Percentiles rank a stretch among this genome's conserved stretches.
phyloP scores from a whole-genome alignment of 2,797 vertebrate genomes.

The Channa striata region DNA sequence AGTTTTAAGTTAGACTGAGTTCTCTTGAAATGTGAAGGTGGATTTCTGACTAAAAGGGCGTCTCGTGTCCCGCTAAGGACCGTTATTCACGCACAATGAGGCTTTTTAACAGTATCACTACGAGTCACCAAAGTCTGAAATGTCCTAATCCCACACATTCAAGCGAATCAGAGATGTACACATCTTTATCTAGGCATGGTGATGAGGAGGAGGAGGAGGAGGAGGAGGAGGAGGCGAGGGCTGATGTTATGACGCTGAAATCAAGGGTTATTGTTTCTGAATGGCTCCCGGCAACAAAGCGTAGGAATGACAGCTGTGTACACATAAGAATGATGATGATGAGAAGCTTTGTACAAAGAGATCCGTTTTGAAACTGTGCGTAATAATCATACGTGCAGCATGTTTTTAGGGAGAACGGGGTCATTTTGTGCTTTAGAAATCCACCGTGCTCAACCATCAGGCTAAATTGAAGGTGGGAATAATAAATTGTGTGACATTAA shows the following conservation, averaged over 20 bases:
- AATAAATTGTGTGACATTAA: neutral
- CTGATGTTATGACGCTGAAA: constrained; percentile 37
- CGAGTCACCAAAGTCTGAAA: constrained; percentile 17
- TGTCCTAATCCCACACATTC: neutral
- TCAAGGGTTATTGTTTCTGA: constrained; percentile 34
- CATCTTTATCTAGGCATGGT: constrained; percentile 9
- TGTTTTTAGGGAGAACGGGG: constrained; percentile 1
- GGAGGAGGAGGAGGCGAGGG: neutral
- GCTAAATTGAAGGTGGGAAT: neutral
- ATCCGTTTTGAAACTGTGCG: neutral
- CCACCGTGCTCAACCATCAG: neutral
- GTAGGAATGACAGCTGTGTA: constrained; percentile 29
- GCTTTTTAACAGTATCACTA: neutral
- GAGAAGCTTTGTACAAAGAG: constrained; percentile 35
- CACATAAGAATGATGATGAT: constrained; percentile 27
- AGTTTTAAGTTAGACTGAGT: no score
- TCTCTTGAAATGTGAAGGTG: neutral
- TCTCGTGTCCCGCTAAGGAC: neutral
- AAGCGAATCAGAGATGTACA: neutral
- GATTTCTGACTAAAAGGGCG: neutral
- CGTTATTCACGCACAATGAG: neutral
- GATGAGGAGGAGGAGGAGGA: constrained; percentile 25
- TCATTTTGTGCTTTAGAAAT: neutral
- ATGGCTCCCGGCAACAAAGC: constrained; percentile 4
- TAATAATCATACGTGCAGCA: constrained; percentile 6